Conservation (phyloP, 2,888 invertebrate species). For the Pandemis cinnamomeana region DNA sequence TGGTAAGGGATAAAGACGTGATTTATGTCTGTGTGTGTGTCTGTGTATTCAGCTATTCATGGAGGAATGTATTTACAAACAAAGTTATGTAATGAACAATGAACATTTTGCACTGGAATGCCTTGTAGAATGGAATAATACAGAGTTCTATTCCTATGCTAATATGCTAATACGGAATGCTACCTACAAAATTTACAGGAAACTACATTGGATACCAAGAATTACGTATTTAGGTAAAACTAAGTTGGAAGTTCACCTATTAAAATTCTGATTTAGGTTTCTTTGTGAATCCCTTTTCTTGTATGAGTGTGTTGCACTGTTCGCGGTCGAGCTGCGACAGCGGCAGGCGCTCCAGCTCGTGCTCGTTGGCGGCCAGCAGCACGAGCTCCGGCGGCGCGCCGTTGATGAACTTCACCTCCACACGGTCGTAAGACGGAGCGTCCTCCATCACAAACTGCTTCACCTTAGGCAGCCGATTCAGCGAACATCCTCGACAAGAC, state of each 20-base stretch:
- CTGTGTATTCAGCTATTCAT: background rate
- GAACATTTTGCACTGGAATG: background rate
- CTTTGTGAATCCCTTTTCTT: slow-evolving; percentile 84
- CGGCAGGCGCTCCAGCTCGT: slow-evolving; percentile 86
- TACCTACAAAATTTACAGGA: slow-evolving; percentile 1
- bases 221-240: background rate
- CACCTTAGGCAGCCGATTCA: slow-evolving; percentile 87
- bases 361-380: slow-evolving; percentile 81
- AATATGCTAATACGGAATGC: slow-evolving; percentile 13
- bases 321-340: slow-evolving; percentile 84
- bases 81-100: background rate
- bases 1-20: no score
- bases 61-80: slow-evolving; percentile 7
- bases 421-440: slow-evolving; percentile 85
- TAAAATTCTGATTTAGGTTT: slow-evolving; percentile 78
- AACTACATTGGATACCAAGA: background rate
- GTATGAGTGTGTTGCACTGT: slow-evolving; percentile 87
- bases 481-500: slow-evolving; percentile 88
- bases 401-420: slow-evolving; percentile 87
- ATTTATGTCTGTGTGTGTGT: no score
- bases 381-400: slow-evolving; percentile 88
- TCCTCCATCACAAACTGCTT: slow-evolving; percentile 88
- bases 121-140: background rate
- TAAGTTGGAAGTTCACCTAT: slow-evolving; percentile 33
- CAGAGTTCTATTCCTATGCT: background rate